Conservation (phyloP, 2,888 invertebrate genomes). For the Auanema sp. region DNA sequence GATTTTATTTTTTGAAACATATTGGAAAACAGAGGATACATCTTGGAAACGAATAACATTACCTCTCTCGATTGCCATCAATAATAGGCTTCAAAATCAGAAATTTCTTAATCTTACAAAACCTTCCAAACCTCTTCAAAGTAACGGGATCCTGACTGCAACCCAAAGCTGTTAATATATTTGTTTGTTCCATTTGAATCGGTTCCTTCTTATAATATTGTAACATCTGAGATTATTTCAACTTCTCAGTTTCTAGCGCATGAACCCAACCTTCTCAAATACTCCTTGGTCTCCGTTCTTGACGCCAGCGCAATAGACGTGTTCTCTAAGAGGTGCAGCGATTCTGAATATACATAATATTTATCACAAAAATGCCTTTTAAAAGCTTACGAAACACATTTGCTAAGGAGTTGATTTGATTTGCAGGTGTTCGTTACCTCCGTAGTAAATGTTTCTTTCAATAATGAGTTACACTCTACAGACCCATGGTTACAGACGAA, state of each 20-base stretch:
- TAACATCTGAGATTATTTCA: conserved; percentile 16
- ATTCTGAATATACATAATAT: conserved; percentile 36
- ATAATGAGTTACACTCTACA: conserved; percentile 29
- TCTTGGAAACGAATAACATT: conserved; percentile 56
- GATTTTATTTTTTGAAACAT: conserved; percentile 40
- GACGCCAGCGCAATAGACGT: conserved; percentile 57
- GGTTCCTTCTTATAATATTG: conserved; percentile 31
- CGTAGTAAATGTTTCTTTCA: conserved; percentile 24
- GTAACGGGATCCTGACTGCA: conserved; percentile 51
- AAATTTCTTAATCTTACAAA: not conserved
- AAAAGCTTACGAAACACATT: conserved; percentile 36
- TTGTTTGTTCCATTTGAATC: conserved; percentile 51
- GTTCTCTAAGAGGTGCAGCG: conserved; percentile 48
- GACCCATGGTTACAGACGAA: conserved; percentile 29
- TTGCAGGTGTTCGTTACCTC: conserved; percentile 37
- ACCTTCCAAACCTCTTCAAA: conserved; percentile 45
- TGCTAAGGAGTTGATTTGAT: conserved; percentile 25
- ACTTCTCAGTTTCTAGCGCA: too few species aligned
- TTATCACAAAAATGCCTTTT: not conserved
- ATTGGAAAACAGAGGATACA: conserved; percentile 41
- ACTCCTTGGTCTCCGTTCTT: conserved; percentile 47
- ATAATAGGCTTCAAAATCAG: conserved; percentile 39
- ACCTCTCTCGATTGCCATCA: conserved; percentile 45
- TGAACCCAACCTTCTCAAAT: conserved; percentile 48
- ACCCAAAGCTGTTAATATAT: conserved; percentile 48